These are phyloP conservation scores for Scaptomyza tumidula DNA, from an alignment of 2,888 invertebrate genomes.

Conservation along the genomic window DNA sequence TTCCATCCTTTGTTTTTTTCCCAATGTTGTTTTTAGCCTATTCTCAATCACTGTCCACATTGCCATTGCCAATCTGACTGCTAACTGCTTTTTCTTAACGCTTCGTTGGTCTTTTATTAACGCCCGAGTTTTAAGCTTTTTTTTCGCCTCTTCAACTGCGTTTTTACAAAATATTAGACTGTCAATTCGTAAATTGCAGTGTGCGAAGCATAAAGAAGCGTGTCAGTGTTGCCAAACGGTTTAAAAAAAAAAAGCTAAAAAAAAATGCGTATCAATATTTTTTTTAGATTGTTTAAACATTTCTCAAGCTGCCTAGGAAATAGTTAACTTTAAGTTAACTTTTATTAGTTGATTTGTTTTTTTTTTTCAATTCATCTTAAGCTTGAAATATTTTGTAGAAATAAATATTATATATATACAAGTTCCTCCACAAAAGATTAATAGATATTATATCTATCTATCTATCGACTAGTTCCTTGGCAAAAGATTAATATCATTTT, in stretches of 20 bases:
- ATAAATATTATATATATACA: too few relatives aligned
- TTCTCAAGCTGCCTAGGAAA: too few relatives aligned
- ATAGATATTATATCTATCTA: too few relatives aligned
- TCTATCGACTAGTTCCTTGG: too few relatives aligned
- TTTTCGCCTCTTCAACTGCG: conserved; percentile 4
- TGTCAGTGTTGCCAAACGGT: conserved; percentile 37
- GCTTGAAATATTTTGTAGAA: too few relatives aligned
- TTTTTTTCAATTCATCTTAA: too few relatives aligned
- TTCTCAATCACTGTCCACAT: conserved; percentile 61
- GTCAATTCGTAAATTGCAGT: conserved; percentile 73
- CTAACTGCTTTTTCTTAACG: conserved; percentile 79
- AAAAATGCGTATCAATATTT: too few relatives aligned
- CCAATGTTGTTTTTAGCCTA: conserved; percentile 7
- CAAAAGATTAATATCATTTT: too few relatives aligned
- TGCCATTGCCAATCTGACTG: conserved; percentile 59
- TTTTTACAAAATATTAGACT: conserved; percentile 67
- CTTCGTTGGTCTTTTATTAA: conserved; percentile 73
- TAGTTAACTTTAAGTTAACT: too few relatives aligned
- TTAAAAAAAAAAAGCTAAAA: not conserved
- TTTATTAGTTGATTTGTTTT: too few relatives aligned
- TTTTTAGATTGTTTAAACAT: too few relatives aligned
- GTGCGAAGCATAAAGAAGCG: conserved; percentile 66
- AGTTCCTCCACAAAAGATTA: too few relatives aligned
- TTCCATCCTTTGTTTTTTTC: not conserved
- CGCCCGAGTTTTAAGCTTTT: conserved; percentile 29